phyloP scores from a whole-genome alignment of 2,888 invertebrate genomes.

The Cryptocheilus praepositus region DNA sequence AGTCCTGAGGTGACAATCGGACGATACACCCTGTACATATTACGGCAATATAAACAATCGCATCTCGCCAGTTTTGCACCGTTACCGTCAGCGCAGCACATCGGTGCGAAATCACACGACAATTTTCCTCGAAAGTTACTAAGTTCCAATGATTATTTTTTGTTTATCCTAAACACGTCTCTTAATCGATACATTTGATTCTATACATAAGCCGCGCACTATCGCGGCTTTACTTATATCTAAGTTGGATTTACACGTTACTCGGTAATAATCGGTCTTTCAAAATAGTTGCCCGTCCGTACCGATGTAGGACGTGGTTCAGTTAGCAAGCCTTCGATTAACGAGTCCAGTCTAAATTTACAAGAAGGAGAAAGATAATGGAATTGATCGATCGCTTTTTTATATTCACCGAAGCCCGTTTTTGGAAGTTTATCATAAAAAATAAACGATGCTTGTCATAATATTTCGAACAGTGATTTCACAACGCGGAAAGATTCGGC shows the following conservation, averaged over 20 bases:
- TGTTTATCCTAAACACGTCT: constrained; percentile 16
- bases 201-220: constrained; percentile 14
- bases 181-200: constrained; percentile 23
- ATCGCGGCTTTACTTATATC: constrained; percentile 23
- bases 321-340: constrained; percentile 12
- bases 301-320: constrained; percentile 22
- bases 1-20: no score
- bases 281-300: constrained; percentile 26
- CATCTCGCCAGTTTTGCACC: no score
- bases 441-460: no score
- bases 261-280: constrained; percentile 24
- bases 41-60: no score
- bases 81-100: neutral
- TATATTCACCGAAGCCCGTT: neutral
- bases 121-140: constrained; percentile 4
- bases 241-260: constrained; percentile 39
- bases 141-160: constrained; percentile 22
- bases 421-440: constrained; percentile 1
- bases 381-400: neutral
- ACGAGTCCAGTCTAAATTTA: constrained; percentile 18
- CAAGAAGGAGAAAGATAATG: constrained; percentile 2
- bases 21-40: no score
- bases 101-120: neutral
- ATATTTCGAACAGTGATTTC: no score
- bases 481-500: no score